Conservation (phyloP, 2,888 invertebrate species). For the Epistrophe eligans region DNA sequence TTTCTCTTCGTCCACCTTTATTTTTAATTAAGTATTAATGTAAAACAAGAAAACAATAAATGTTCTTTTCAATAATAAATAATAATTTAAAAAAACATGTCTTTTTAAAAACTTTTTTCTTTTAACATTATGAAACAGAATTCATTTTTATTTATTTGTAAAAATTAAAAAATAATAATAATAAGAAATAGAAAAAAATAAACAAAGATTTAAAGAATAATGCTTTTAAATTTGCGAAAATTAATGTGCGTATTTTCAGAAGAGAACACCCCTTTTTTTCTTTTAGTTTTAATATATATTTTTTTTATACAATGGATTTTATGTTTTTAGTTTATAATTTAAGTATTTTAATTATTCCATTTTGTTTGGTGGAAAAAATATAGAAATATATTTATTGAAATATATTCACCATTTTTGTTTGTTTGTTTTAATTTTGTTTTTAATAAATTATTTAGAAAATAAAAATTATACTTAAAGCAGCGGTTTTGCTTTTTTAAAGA, state of each 20-base stretch:
- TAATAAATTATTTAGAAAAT: conserved; percentile 74
- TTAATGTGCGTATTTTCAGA: conserved; percentile 63
- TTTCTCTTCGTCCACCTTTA: conserved; percentile 35
- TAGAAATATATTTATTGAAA: conserved; percentile 52
- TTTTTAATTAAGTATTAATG: conserved; percentile 34
- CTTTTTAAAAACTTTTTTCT: conserved; percentile 47
- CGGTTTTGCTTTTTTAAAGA: conserved; percentile 27
- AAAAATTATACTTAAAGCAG: conserved; percentile 69
- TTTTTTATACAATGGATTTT: conserved; percentile 61
- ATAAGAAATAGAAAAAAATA: conserved; percentile 28
- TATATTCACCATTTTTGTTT: conserved; percentile 34
- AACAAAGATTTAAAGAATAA: conserved; percentile 36
- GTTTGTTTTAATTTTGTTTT: conserved; percentile 34
- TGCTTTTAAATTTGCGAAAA: conserved; percentile 51
- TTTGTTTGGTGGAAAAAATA: conserved; percentile 49
- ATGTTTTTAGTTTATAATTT: conserved; percentile 47
- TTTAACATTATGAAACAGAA: conserved; percentile 54
- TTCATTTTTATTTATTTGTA: conserved; percentile 61
- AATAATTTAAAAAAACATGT: conserved; percentile 46
- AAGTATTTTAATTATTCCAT: conserved; percentile 50
- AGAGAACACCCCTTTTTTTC: conserved; percentile 41
- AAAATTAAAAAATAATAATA: conserved; percentile 53
- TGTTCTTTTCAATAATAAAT: conserved; percentile 38
- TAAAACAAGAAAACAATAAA: conserved; percentile 26
- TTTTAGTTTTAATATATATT: conserved; percentile 31